Evolutionary conservation across 2,113 vertebrate genomes (phyloP).

Genomic region (Chloropsis hardwickii): DNA sequence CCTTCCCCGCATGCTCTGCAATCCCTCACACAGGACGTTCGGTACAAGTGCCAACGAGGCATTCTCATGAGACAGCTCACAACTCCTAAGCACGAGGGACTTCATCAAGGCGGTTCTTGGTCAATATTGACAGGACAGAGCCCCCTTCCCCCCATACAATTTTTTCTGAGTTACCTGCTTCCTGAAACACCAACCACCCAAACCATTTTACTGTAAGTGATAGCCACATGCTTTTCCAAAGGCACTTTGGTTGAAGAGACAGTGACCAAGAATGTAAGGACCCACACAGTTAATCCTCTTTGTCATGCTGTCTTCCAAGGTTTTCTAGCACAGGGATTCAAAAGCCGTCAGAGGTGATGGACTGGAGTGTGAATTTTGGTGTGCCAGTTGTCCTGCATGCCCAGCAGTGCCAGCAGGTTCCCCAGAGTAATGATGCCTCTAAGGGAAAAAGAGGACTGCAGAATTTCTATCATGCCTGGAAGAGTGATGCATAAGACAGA

Average conservation of each 20-base stretch:
- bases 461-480: neutral
- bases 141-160: neutral
- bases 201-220: fast-evolving
- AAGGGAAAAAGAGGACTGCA: neutral
- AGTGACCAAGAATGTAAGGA: neutral
- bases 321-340: neutral
- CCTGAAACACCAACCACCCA: neutral
- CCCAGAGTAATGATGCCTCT: neutral
- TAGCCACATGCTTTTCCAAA: fast-evolving
- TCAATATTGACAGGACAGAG: neutral
- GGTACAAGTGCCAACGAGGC: neutral
- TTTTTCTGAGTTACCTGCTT: neutral
- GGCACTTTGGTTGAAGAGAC: neutral
- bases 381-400: fast-evolving
- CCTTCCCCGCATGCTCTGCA: neutral
- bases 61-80: neutral
- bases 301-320: neutral
- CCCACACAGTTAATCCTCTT: neutral
- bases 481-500: fast-evolving
- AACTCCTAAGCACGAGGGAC: neutral
- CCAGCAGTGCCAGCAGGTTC: neutral
- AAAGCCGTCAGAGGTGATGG: neutral
- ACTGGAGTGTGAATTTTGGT: neutral
- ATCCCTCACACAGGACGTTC: neutral
- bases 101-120: neutral